phyloP scores from a whole-genome alignment of 2,888 invertebrate species.

The Chaetoderma sp. region DNA sequence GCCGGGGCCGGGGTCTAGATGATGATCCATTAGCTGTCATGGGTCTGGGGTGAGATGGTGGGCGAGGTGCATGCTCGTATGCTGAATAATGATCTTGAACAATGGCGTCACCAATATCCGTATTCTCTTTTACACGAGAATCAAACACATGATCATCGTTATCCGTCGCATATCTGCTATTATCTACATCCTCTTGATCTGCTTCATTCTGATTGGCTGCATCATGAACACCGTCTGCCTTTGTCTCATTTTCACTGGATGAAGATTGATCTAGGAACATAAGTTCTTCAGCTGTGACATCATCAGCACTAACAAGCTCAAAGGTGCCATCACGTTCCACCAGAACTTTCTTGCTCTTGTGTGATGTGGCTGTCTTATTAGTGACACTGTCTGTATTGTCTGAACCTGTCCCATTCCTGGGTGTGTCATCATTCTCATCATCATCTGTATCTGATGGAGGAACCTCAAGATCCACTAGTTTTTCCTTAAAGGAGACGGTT shows the following conservation, averaged over 20 bases:
- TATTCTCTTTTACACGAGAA: conserved; percentile 6
- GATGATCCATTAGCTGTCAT: conserved; percentile 45
- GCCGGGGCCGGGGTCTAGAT: conserved; percentile 51
- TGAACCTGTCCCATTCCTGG: background rate
- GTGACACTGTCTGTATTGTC: conserved; percentile 2
- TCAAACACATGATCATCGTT: background rate
- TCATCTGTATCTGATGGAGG: conserved; percentile 57
- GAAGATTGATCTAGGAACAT: conserved; percentile 32
- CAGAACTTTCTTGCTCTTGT: conserved; percentile 57
- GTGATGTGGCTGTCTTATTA: conserved; percentile 10
- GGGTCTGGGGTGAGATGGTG: conserved; percentile 51
- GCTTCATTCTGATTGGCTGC: background rate
- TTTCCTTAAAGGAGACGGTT: conserved; percentile 61
- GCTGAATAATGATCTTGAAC: background rate
- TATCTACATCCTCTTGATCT: background rate
- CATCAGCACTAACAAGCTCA: conserved; percentile 57
- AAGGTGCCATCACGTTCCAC: conserved; percentile 64
- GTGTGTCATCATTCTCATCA: conserved; percentile 33
- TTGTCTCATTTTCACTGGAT: conserved; percentile 33
- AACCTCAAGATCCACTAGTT: conserved; percentile 61
- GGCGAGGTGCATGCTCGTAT: conserved; percentile 47
- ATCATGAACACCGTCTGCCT: background rate
- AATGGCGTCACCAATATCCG: conserved; percentile 2
- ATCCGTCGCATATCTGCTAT: background rate
- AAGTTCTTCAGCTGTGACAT: conserved; percentile 50